Percentiles rank a stretch among this genome's conserved stretches.
Conservation (phyloP, 2,797 vertebrate species). For the Alauda arvensis region DNA sequence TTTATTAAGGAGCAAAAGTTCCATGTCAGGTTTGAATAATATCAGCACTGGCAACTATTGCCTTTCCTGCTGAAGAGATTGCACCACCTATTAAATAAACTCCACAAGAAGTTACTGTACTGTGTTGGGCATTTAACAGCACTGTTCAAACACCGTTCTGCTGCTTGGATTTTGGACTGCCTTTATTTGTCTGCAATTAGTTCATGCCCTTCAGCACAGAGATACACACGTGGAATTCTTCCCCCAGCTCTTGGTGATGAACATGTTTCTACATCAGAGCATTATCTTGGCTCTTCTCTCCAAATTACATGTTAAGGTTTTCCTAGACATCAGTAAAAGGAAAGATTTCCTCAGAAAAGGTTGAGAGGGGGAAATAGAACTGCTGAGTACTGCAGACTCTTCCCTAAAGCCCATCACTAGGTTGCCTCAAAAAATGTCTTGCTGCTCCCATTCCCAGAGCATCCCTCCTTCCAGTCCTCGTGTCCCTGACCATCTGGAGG, state of each 20-base stretch:
- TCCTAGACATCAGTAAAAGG: not conserved
- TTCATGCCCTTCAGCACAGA: not conserved
- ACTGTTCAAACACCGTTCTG: not conserved
- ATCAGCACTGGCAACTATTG: not conserved
- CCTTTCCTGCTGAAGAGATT: not conserved
- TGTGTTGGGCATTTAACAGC: not conserved
- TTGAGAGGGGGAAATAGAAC: too few species aligned
- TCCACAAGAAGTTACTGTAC: not conserved
- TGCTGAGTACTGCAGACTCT: not conserved
- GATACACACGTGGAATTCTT: rapidly evolving
- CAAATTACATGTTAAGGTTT: not conserved
- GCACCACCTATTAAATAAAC: not conserved
- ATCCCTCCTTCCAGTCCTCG: not conserved
- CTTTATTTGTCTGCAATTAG: not conserved
- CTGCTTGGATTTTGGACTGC: not conserved
- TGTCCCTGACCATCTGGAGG: not conserved
- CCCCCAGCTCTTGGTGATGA: not conserved
- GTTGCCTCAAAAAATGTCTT: not conserved
- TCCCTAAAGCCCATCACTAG: not conserved
- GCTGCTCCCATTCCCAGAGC: not conserved
- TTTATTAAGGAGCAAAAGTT: not conserved
- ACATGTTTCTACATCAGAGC: not conserved
- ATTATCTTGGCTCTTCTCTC: not conserved
- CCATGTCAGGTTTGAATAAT: not conserved
- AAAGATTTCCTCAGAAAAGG: not conserved